A percentile compares a stretch with the other conserved stretches of the same genome.
phyloP scores from a whole-genome alignment of 2,888 invertebrate genomes.

The Dolichopus griseipennis region DNA sequence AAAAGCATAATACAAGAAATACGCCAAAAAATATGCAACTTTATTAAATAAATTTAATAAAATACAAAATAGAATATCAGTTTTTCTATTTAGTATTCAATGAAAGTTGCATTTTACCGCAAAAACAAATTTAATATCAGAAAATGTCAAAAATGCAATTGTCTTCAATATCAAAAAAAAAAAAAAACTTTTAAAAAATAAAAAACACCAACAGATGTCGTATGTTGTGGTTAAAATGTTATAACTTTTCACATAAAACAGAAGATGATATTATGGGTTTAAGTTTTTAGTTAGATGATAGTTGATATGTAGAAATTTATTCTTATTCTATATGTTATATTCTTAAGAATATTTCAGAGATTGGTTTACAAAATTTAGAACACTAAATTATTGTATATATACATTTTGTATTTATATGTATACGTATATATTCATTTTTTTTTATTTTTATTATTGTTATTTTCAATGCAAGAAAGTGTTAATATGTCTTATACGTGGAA shows the following conservation, averaged over 20 bases:
- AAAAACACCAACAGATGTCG: background rate
- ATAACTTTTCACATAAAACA: background rate
- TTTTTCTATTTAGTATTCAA: slow-evolving; percentile 4
- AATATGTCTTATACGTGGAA: background rate
- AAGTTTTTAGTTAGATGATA: background rate
- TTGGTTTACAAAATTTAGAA: background rate
- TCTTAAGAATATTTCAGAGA: background rate
- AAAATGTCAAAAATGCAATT: background rate
- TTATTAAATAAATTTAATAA: no score
- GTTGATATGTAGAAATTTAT: background rate
- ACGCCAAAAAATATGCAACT: no score
- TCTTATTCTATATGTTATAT: background rate
- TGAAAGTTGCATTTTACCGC: background rate
- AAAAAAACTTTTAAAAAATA: background rate
- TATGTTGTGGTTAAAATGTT: background rate
- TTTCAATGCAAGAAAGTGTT: background rate
- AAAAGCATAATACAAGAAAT: no score
- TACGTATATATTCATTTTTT: background rate
- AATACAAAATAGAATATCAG: background rate
- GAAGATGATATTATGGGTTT: background rate
- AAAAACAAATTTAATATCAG: background rate
- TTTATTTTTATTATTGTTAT: background rate
- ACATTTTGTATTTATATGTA: no score
- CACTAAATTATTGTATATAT: no score
- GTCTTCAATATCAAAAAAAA: background rate